Conservation (phyloP, 2,113 vertebrate genomes). For the Eulemur rufifrons region DNA sequence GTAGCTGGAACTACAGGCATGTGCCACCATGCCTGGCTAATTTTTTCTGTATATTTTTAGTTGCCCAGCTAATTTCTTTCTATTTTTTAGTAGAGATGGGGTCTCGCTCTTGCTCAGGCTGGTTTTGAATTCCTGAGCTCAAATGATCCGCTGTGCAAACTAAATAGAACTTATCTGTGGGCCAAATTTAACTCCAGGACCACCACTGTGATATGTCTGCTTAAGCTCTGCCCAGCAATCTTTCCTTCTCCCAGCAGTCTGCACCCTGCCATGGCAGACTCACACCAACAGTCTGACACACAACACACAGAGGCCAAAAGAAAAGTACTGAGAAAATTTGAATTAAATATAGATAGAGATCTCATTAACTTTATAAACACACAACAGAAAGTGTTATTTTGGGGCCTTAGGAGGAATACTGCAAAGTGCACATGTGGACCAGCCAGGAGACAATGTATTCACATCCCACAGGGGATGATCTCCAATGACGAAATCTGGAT, state of each 20-base stretch:
- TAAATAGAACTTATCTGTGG: neutral
- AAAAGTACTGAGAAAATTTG: neutral
- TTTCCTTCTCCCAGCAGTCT: neutral
- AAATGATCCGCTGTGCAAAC: neutral
- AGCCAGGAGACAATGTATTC: neutral
- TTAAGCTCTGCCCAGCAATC: neutral
- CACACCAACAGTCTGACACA: neutral
- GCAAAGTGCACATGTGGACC: neutral
- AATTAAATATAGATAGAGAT: neutral
- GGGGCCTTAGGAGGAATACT: neutral
- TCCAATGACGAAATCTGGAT: neutral
- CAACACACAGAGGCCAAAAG: neutral
- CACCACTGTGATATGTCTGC: neutral
- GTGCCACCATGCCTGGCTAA: too few relatives aligned
- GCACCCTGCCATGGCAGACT: neutral
- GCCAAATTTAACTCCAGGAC: neutral
- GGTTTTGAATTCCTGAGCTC: too few relatives aligned
- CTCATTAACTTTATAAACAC: neutral
- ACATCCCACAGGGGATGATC: neutral
- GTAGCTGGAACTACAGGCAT: too few relatives aligned
- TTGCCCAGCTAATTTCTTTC: too few relatives aligned
- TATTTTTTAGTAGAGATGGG: too few relatives aligned
- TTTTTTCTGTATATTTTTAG: too few relatives aligned
- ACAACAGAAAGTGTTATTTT: neutral
- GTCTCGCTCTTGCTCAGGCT: too few relatives aligned